Conservation (phyloP, 2,888 invertebrate species). For the Stenotaenia linearis region DNA sequence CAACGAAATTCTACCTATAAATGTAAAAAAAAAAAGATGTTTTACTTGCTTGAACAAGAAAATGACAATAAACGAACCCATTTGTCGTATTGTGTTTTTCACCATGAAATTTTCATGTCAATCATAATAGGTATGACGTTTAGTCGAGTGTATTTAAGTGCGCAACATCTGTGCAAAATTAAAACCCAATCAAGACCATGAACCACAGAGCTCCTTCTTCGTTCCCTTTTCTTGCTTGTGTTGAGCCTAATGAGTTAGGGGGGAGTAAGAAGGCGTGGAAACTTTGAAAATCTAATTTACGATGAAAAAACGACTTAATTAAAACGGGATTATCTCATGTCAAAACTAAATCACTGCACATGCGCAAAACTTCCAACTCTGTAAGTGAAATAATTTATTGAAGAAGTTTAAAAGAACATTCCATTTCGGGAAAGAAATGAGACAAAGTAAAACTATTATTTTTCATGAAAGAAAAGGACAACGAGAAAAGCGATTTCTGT, state of each 20-base stretch:
- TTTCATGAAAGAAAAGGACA: not conserved
- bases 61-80: no score
- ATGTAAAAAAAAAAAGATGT: no score
- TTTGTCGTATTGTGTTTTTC: no score
- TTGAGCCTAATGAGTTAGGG: conserved; percentile 24
- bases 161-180: conserved; percentile 19
- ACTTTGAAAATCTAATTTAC: conserved; percentile 24
- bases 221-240: not conserved
- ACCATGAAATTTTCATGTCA: not conserved
- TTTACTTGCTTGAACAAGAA: no score
- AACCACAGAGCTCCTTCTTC: conserved; percentile 7
- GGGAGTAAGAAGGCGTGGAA: not conserved
- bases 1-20: no score
- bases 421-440: not conserved
- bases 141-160: not conserved
- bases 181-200: conserved; percentile 23
- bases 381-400: conserved; percentile 23
- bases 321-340: conserved; percentile 26
- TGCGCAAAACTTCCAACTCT: conserved; percentile 5
- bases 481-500: conserved; percentile 16
- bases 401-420: conserved; percentile 2
- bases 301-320: conserved; percentile 21
- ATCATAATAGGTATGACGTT: not conserved
- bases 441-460: conserved; percentile 6
- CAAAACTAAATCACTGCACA: conserved; percentile 24